A percentile compares a stretch with the other conserved stretches of the same genome.
These are phyloP conservation scores for Xenotilapia flavipinnis DNA, from an alignment of 2,113 vertebrate species.

Conservation along the genomic window DNA sequence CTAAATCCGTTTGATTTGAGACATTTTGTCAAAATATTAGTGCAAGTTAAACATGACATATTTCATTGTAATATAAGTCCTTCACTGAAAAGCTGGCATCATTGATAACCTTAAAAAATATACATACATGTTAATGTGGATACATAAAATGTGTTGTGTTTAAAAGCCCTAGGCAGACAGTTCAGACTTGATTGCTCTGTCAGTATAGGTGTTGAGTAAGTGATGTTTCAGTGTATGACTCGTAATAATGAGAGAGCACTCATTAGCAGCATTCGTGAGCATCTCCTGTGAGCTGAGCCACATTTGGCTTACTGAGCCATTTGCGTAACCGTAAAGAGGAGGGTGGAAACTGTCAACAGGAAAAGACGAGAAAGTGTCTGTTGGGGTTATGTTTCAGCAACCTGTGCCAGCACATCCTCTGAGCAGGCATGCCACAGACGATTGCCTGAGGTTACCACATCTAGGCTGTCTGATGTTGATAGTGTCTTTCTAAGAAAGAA, in stretches of 20 bases:
- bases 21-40: not conserved
- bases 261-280: not conserved
- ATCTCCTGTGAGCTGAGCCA: not conserved
- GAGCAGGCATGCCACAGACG: not conserved
- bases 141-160: not conserved
- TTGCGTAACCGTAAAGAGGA: not conserved
- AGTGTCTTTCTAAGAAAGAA: not conserved
- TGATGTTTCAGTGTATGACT: conserved; percentile 6
- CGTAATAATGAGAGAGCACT: not conserved
- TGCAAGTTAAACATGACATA: not conserved
- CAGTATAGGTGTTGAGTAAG: not conserved
- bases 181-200: not conserved
- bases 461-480: not conserved
- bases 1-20: not conserved
- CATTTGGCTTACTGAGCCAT: not conserved
- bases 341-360: conserved; percentile 15
- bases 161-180: not conserved
- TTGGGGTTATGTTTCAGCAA: not conserved
- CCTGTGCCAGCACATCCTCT: not conserved
- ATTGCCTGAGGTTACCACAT: not conserved
- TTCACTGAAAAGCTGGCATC: not conserved
- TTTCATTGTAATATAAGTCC: not conserved
- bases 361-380: conserved; percentile 10
- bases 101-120: not conserved
- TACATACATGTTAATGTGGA: not conserved